Percentiles rank a stretch among this genome's conserved stretches.
Evolutionary conservation across 2,113 vertebrate genomes (phyloP).

Genomic region (Salvator merianae): DNA sequence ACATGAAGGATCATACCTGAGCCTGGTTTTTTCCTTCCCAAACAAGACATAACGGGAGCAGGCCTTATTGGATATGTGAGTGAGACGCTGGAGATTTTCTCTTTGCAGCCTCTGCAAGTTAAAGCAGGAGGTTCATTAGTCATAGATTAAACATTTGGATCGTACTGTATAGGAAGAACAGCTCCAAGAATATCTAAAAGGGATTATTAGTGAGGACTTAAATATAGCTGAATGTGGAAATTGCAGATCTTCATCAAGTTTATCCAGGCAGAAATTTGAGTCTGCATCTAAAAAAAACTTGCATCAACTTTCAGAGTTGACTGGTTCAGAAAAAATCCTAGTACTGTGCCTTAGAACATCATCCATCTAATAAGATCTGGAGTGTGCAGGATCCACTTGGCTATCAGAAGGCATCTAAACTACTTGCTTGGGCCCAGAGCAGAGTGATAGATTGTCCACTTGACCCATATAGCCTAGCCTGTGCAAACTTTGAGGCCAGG

Average conservation of each 20-base stretch:
- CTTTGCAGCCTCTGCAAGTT: constrained; percentile 71
- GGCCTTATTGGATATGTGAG: constrained; percentile 63
- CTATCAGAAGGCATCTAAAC: too few species aligned
- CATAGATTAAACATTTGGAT: not conserved
- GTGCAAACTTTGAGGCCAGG: too few species aligned
- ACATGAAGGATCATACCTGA: constrained; percentile 62
- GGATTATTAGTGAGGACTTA: too few species aligned
- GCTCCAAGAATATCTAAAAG: not conserved
- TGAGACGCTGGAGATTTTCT: constrained; percentile 68
- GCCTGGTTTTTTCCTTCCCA: constrained; percentile 67
- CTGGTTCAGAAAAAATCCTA: not conserved
- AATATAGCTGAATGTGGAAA: not conserved
- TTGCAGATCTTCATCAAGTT: not conserved
- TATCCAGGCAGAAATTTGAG: not conserved
- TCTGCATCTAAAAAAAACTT: too few species aligned
- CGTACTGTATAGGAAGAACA: not conserved
- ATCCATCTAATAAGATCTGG: too few species aligned
- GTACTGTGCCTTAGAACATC: not conserved
- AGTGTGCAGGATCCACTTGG: too few species aligned
- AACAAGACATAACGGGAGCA: constrained; percentile 66
- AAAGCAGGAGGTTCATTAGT: constrained; percentile 4
- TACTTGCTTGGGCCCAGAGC: too few species aligned
- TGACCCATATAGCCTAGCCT: too few species aligned
- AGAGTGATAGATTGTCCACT: too few species aligned
- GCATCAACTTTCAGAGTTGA: not conserved